These are phyloP conservation scores for Crotalus viridis DNA, from an alignment of 2,113 vertebrate species.

Conservation along the genomic window DNA sequence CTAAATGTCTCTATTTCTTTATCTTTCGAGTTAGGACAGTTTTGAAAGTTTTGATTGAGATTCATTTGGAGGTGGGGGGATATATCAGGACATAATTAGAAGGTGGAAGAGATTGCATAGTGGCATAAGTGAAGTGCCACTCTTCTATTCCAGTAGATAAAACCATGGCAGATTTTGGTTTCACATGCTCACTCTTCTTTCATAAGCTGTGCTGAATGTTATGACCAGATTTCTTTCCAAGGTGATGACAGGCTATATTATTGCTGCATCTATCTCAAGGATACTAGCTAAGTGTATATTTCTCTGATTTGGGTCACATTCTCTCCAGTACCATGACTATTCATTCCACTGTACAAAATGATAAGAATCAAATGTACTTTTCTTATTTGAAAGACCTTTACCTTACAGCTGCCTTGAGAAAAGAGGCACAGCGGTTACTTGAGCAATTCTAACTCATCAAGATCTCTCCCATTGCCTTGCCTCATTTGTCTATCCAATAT, in stretches of 20 bases:
- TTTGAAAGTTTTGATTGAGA: neutral
- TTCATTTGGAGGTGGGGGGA: fast-evolving
- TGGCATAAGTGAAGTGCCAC: neutral
- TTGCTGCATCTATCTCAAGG: slow-evolving; percentile 9
- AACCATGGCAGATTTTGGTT: slow-evolving; percentile 32
- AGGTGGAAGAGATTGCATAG: slow-evolving; percentile 1
- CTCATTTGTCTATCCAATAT: neutral
- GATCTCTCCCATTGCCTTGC: neutral
- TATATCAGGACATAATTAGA: neutral
- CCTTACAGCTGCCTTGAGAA: neutral
- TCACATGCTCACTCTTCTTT: slow-evolving; percentile 22
- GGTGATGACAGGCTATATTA: neutral
- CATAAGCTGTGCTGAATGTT: neutral
- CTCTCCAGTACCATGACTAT: neutral
- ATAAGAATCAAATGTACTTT: neutral
- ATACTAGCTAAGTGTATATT: neutral
- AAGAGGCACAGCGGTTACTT: neutral
- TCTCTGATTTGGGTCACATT: fast-evolving
- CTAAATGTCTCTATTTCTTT: slow-evolving; percentile 10
- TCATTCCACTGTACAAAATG: slow-evolving; percentile 16
- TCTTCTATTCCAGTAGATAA: slow-evolving; percentile 24
- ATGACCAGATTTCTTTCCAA: slow-evolving; percentile 7
- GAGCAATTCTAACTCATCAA: neutral
- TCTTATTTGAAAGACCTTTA: neutral
- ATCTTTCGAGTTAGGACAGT: neutral